A percentile compares a stretch with the other conserved stretches of the same genome.
These are phyloP conservation scores for Catamblyrhynchus diadema DNA, from an alignment of 2,797 vertebrate genomes.

Conservation along the genomic window DNA sequence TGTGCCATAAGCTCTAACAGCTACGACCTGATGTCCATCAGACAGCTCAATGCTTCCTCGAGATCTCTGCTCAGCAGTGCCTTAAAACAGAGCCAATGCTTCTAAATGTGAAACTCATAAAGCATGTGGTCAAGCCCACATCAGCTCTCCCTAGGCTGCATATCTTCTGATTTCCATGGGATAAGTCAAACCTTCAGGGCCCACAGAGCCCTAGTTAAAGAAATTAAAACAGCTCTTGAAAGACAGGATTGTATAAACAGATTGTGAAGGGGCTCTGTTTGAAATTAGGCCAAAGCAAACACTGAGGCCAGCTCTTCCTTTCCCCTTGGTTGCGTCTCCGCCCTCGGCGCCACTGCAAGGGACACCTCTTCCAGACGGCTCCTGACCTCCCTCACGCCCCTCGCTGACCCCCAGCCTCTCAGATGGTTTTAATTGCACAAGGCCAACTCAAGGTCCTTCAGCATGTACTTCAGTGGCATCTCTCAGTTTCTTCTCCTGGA, in stretches of 20 bases:
- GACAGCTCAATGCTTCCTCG: not conserved
- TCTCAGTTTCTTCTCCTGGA: conserved; percentile 80
- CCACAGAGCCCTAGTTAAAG: conserved; percentile 28
- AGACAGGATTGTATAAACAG: conserved; percentile 59
- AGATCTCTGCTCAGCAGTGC: not conserved
- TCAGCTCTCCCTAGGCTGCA: not conserved
- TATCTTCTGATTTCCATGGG: conserved; percentile 50
- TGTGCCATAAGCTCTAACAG: not conserved
- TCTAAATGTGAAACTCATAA: not conserved
- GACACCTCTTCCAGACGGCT: not conserved
- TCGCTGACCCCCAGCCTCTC: conserved; percentile 22
- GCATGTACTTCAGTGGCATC: conserved; percentile 80
- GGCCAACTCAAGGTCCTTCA: not conserved
- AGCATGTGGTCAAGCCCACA: not conserved
- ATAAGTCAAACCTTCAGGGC: conserved; percentile 44
- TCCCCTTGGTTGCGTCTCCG: not conserved
- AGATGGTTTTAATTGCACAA: conserved; percentile 67
- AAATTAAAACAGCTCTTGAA: conserved; percentile 67
- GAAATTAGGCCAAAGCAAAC: conserved; percentile 62
- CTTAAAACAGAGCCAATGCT: not conserved
- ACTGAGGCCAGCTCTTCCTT: conserved; percentile 9
- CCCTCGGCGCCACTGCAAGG: not conserved
- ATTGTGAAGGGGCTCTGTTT: conserved; percentile 39
- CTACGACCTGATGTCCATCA: not conserved
- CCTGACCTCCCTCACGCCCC: not conserved